Evolutionary conservation across 2,888 invertebrate species (phyloP), one percentile per base, ranked within the genome.

Genomic region (Crepidodera aurea): DNA sequence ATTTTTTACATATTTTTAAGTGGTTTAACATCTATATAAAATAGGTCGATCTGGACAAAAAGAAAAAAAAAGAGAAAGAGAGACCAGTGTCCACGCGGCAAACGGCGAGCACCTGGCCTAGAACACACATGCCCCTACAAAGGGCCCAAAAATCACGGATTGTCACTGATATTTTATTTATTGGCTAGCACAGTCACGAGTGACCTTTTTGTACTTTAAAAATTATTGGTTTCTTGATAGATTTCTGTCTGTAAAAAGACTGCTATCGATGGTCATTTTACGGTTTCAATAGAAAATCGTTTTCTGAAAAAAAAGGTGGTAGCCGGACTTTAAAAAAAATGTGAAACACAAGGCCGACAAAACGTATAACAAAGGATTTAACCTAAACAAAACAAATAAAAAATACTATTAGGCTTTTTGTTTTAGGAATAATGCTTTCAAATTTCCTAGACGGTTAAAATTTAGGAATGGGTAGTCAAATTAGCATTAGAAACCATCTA

Each of bases 101-200:
- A 64, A 64, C 29, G 22, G 32, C 55, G 62, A 64, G 63, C 72
- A 72, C 72, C 72, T 72, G 72, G 72, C 63, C 62, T 61, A 68
- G 64, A 62, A 66, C 70, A 70, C 67, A 69, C 64, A 66, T 68
- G 68, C 62, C 60, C 65, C 57, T 57, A 70, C 69, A 77, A 75
- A 74, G 73, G 70, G 70, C 67, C 71, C 72, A 71, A 73, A 48
- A 74, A 75, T 74, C 74, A 71, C 69, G 73, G 72, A 77, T 77
- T 80, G 80, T 80, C 79, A 80, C 75, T 78, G 80, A 80, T 80
- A 80, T 80, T 78, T 80, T 80, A 80, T 80, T 79, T 80, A 80
- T 80, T 78, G 77, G 77, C 70, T 70, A 66, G 66, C 66, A 69
- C 62, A 69, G 69, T 71, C 72, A 72, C 70, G 71, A 72, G 69